Evolutionary conservation across 2,888 invertebrate species (phyloP).

Genomic region (Eucriotettix oculatus): DNA sequence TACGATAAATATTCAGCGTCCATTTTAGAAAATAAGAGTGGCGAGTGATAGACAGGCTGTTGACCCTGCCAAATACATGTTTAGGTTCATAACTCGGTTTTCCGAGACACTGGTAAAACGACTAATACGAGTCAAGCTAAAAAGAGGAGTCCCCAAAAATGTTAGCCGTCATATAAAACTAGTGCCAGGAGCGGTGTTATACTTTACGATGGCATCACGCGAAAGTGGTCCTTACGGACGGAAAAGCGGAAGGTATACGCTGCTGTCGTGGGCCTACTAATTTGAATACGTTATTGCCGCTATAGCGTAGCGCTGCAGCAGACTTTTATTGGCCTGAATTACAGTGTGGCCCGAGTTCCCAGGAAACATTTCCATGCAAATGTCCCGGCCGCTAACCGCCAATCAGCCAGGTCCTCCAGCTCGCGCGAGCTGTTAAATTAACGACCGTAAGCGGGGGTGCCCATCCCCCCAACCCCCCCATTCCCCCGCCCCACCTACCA

Average conservation of each 20-base stretch:
- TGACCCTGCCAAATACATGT: neutral
- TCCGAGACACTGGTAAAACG: neutral
- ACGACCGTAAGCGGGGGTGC: too few species aligned
- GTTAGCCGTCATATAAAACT: too few species aligned
- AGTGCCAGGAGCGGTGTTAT: neutral
- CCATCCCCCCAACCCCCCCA: too few species aligned
- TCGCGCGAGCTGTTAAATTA: neutral
- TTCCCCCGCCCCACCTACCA: too few species aligned
- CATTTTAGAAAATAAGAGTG: neutral
- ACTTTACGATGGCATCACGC: conserved; percentile 1
- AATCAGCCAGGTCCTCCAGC: neutral
- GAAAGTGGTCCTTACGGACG: neutral
- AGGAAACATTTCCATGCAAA: conserved; percentile 1
- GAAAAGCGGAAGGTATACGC: neutral
- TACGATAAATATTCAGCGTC: neutral
- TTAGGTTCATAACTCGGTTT: neutral
- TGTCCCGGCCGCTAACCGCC: neutral
- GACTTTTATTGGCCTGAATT: conserved; percentile 2
- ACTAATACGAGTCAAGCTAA: neutral
- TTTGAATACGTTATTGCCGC: conserved; percentile 2
- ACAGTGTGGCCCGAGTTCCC: conserved; percentile 1
- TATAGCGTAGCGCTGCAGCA: neutral
- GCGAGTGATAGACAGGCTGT: neutral
- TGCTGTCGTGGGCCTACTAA: neutral
- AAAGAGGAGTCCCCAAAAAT: neutral